phyloP scores from a whole-genome alignment of 2,888 invertebrate genomes.

The Drosophila melanosoma region DNA sequence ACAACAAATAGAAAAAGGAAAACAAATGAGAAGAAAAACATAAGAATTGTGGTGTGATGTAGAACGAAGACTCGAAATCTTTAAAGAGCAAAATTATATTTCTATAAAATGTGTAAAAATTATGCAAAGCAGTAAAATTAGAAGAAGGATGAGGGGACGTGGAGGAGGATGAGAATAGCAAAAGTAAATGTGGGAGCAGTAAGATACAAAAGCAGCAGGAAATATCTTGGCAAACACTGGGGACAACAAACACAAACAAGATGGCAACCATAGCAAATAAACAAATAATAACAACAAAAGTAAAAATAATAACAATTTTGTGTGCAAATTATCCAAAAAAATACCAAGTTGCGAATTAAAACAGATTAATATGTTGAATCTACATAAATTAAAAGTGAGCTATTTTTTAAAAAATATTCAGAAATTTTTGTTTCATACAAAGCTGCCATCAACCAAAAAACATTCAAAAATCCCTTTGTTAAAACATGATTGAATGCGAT shows the following conservation, averaged over 20 bases:
- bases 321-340: slow-evolving; percentile 41
- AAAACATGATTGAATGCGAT: slow-evolving; percentile 34
- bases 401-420: slow-evolving; percentile 58
- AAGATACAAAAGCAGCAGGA: not conserved
- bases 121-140: slow-evolving; percentile 20
- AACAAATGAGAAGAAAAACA: slow-evolving; percentile 17
- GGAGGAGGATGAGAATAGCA: slow-evolving; percentile 20
- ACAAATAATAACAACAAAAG: slow-evolving; percentile 10
- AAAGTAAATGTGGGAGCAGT: slow-evolving; percentile 1
- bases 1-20: slow-evolving; percentile 7
- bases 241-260: slow-evolving; percentile 37
- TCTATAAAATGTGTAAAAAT: slow-evolving; percentile 62
- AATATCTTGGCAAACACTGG: slow-evolving; percentile 68
- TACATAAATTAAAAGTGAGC: slow-evolving; percentile 49
- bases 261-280: slow-evolving; percentile 65
- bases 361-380: slow-evolving; percentile 38
- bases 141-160: not conserved
- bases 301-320: slow-evolving; percentile 43
- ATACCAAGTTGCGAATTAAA: slow-evolving; percentile 26
- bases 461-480: slow-evolving; percentile 30
- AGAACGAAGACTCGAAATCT: slow-evolving; percentile 59
- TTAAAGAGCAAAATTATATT: slow-evolving; percentile 69
- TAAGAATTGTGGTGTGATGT: slow-evolving; percentile 54
- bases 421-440: slow-evolving; percentile 43
- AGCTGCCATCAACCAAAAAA: slow-evolving; percentile 48